Evolutionary conservation across 92 coral and sea anemone genomes (phyloP), one percentile per base, ranked within the genome.

Genomic region (Palythoa grandis): DNA sequence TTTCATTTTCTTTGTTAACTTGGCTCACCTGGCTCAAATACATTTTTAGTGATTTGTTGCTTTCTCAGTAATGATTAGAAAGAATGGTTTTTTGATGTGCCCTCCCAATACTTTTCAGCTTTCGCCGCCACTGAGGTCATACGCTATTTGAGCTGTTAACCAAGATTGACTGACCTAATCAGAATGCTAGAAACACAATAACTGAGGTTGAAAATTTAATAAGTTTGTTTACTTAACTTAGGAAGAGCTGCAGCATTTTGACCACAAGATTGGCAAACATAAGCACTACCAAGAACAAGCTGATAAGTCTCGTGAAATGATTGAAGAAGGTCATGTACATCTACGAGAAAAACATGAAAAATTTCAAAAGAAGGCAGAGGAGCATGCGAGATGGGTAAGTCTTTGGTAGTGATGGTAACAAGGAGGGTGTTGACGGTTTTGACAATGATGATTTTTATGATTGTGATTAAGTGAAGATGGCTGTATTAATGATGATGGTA

Each of bases 211-310:
- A 35, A 66, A 4, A 25, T 1, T 20, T 52, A 1, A 24, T 76
- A 37, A 4, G 11, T 63, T 63, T 63, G 25, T 5, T 19, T 39
- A 39, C 57, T 3, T 24, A 66, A 73, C 67, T 17, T 69, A 96
- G 99, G 93, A 96, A 77, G 99, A 96, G 68, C 76, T 96, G 73
- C 63, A 78, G 25, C 99, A 96, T 88, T 96, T 96, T 92, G 99
- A 96, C 60, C 93, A 88, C 77, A 96, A 92, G 89, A 96, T 96
- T 60, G 69, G 77, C 37, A 96, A 96, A 63, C 98, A 94, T 82
- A 94, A 94, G 57, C 89, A 96, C 84, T 93, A 85, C 78, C 86
- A 86, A 65, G 89, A 90, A 25, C 96, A 94, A 77, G 91, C 87
- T 20, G 90, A 91, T 14, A 87, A 93, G 80, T 92, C 99, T 52